A percentile compares a stretch with the other conserved stretches of the same genome.
Evolutionary conservation across 1,140 invertebrate species (phyloP).

Genomic region (Papilio polytes): DNA sequence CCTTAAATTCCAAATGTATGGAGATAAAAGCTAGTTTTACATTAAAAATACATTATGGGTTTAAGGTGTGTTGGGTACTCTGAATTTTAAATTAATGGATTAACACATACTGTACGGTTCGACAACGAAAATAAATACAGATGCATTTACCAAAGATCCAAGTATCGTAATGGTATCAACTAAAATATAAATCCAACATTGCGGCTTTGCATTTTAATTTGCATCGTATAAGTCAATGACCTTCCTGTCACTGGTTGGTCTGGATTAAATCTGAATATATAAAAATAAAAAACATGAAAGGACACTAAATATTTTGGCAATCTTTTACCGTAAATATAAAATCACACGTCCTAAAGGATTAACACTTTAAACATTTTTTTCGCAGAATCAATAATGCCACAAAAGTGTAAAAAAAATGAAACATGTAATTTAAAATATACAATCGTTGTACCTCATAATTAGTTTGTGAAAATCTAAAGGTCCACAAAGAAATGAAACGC

Average conservation of each 20-base stretch:
- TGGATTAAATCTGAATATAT: neutral
- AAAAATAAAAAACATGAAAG: neutral
- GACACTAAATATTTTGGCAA: neutral
- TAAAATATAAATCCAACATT: neutral
- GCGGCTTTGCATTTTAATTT: neutral
- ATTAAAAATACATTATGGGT: neutral
- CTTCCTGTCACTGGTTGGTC: neutral
- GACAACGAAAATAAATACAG: neutral
- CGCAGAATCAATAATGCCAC: neutral
- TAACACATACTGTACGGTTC: neutral
- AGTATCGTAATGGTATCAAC: neutral
- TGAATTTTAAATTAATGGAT: neutral
- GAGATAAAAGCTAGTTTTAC: slow-evolving; percentile 8
- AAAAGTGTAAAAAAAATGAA: no score
- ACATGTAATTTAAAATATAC: no score
- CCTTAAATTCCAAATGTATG: slow-evolving; percentile 32
- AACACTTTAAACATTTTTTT: neutral
- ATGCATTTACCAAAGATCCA: neutral
- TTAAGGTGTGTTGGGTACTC: neutral
- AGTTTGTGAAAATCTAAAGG: neutral
- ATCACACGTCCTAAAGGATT: neutral
- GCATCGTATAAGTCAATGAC: neutral
- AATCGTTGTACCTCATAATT: neutral
- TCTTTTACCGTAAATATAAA: neutral
- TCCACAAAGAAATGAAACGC: neutral